Evolutionary conservation across 2,797 vertebrate species (phyloP).

Genomic region (Oreochromis grahami): DNA sequence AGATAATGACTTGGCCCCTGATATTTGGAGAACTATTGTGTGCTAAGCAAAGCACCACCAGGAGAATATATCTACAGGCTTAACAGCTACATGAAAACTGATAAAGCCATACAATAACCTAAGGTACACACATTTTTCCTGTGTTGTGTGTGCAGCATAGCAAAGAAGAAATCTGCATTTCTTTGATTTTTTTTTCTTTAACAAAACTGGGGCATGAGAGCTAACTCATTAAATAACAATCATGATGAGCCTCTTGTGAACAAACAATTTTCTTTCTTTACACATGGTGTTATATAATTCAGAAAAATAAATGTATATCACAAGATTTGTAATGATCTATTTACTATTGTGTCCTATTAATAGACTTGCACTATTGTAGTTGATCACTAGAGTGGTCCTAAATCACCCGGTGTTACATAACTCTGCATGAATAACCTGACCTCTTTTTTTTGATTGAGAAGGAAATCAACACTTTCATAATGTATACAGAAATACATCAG

Average conservation of each 20-base stretch:
- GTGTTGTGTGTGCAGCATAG: not conserved
- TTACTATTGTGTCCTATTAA: not conserved
- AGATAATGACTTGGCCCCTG: conserved; percentile 74
- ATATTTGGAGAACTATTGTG: conserved; percentile 77
- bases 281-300: not conserved
- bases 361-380: not conserved
- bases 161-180: not conserved
- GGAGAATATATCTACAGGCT: conserved; percentile 52
- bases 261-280: not conserved
- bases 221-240: conserved; percentile 8
- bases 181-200: not conserved
- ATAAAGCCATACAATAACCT: conserved; percentile 50
- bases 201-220: not conserved
- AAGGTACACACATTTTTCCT: conserved; percentile 3
- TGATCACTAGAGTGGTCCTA: not conserved
- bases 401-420: conserved; percentile 43
- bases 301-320: not conserved
- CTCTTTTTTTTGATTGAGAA: not conserved
- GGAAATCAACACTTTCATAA: not conserved
- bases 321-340: not conserved
- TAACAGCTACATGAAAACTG: conserved; percentile 36
- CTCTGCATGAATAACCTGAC: conserved; percentile 30
- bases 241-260: not conserved
- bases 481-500: not conserved
- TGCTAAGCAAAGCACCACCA: conserved; percentile 54